Base-by-base conservation (phyloP, 2,888 invertebrate species). In the Drosophila kambysellisi region DNA sequence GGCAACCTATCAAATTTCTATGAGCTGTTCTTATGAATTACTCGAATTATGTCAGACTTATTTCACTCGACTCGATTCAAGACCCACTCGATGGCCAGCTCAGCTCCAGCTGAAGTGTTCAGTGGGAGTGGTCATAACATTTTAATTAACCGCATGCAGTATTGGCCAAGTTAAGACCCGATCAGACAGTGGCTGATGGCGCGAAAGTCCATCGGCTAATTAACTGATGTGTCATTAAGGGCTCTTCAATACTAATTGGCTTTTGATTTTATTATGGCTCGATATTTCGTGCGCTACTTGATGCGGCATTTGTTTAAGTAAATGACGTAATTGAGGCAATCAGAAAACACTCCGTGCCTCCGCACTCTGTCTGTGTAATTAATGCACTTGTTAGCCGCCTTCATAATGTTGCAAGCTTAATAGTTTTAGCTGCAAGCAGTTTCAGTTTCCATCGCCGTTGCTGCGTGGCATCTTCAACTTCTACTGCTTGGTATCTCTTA, bases 141-240 rank as follows among this genome's bases (percentile, higher is more conserved):
- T 79, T 70, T 79, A 76, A 79, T 79, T 79, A 74, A 70, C 60
- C 51, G 20, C 62, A 29, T 64, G 58, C 48, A 46, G 46, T 41
- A 43, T 33, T 74, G 53, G 32, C 50, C 63, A 37, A 11, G 46
- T 63, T 39, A 33, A 50, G 29, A 25, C 37, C 29, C 37, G 29
- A n/a, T 20, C 33, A 1, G 15, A 35, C 25, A 17, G 15, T n/a
- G 7, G 30, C 46, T 29, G 15, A 20, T 11, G 4, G 37, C 12
- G 33, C n/a, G 25, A 12, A 46, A 64, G 64, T 62, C 43, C 66
- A 82, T 81, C 70, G 77, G 66, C 60, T 79, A 79, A 79, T 85
- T 79, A 74, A 75, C 54, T 56, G 72, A 56, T 48, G 33, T 48
- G 58, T 60, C 60, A 64, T 58, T 50, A 75, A 82, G 75, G 50